Conservation (phyloP, 2,797 vertebrate species). For the Trematomus bernacchii region DNA sequence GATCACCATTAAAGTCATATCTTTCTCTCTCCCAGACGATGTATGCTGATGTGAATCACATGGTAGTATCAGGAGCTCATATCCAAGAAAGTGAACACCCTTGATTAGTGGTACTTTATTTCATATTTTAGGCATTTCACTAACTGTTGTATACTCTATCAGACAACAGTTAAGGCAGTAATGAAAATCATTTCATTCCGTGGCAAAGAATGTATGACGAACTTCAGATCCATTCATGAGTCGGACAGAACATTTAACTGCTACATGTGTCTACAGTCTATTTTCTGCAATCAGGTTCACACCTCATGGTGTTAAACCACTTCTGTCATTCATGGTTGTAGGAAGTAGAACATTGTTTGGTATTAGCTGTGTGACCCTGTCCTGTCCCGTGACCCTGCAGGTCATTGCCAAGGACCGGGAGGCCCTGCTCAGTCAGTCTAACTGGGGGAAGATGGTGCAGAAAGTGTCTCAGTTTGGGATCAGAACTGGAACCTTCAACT, state of each 20-base stretch:
- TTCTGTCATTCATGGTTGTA: neutral
- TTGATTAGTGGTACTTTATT: too few relatives aligned
- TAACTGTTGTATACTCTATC: too few relatives aligned
- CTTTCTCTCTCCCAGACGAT: neutral
- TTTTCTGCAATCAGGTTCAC: too few relatives aligned
- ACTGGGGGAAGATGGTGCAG: conserved; percentile 97
- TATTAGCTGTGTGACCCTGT: conserved; percentile 18
- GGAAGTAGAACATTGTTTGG: neutral
- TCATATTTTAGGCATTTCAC: neutral
- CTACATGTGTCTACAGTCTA: too few relatives aligned
- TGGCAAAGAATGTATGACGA: too few relatives aligned
- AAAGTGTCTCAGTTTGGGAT: conserved; percentile 98
- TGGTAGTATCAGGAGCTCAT: neutral
- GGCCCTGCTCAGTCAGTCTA: conserved; percentile 91
- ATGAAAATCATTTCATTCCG: neutral
- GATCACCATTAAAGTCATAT: too few relatives aligned
- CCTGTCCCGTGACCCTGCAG: conserved; percentile 72
- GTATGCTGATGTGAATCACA: neutral
- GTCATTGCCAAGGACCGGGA: conserved; percentile 93
- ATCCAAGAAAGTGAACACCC: too few relatives aligned
- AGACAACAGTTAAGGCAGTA: neutral
- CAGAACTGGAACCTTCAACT: conserved; percentile 97
- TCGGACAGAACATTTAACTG: too few relatives aligned
- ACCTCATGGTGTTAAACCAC: too few relatives aligned
- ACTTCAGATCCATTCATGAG: too few relatives aligned